A percentile compares a stretch with the other conserved stretches of the same genome.
Conservation (phyloP, 1,140 invertebrate genomes). For the Zaprionus lachaisei region DNA sequence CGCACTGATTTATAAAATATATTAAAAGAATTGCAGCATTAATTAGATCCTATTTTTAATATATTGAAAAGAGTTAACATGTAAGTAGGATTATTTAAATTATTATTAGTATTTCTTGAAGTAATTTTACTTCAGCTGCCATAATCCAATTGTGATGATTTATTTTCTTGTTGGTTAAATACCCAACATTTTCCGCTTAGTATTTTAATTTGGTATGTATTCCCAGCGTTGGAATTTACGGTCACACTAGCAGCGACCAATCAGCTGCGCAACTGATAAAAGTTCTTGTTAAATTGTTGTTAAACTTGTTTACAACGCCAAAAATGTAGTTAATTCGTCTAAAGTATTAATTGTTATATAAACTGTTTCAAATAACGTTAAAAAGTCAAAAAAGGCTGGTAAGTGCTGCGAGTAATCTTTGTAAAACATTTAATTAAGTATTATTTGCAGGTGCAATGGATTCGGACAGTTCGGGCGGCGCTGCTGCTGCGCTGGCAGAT, state of each 20-base stretch:
- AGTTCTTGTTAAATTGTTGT: constrained; percentile 41
- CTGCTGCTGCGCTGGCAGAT: constrained; percentile 47
- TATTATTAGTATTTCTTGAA: too few species aligned
- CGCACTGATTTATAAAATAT: too few species aligned
- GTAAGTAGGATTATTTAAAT: neutral
- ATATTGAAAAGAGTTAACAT: too few species aligned
- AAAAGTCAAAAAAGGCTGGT: neutral
- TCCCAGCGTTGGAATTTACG: neutral
- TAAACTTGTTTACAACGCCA: constrained; percentile 35
- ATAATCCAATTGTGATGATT: neutral
- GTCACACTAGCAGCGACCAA: constrained; percentile 39
- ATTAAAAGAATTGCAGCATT: too few species aligned
- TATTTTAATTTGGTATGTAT: constrained; percentile 22
- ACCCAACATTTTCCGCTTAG: neutral
- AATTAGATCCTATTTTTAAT: too few species aligned
- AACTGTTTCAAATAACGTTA: neutral
- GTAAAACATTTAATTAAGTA: constrained; percentile 8
- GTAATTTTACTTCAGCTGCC: neutral
- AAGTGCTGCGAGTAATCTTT: neutral
- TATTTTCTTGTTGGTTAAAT: neutral
- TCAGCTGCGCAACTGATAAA: constrained; percentile 55
- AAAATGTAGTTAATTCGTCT: constrained; percentile 58
- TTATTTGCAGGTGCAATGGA: constrained; percentile 49
- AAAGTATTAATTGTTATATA: neutral
- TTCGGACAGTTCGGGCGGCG: constrained; percentile 31